phyloP scores from a whole-genome alignment of 2,888 invertebrate genomes.

The Hemithea aestivaria region DNA sequence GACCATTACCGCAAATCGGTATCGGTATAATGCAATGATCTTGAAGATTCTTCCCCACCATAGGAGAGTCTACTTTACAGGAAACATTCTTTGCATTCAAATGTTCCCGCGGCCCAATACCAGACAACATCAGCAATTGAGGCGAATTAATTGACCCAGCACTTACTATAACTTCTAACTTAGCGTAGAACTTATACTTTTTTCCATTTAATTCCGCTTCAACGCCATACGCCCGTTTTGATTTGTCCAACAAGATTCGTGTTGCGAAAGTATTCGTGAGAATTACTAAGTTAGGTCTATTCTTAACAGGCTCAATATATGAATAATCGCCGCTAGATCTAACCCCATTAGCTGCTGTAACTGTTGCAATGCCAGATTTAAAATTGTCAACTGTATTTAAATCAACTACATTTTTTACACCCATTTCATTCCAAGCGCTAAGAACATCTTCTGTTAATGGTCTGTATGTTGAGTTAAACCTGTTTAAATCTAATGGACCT shows the following conservation, averaged over 20 bases:
- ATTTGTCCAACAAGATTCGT: conserved; percentile 65
- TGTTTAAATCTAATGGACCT: conserved; percentile 66
- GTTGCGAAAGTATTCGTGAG: conserved; percentile 68
- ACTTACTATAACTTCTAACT: too few species aligned
- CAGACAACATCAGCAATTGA: too few species aligned
- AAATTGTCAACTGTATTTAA: conserved; percentile 57
- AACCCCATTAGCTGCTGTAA: conserved; percentile 56
- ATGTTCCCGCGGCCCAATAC: too few species aligned
- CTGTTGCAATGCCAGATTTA: conserved; percentile 72
- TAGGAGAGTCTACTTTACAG: conserved; percentile 53
- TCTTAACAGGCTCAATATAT: conserved; percentile 10
- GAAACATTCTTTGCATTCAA: conserved; percentile 50
- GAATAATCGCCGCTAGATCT: conserved; percentile 25
- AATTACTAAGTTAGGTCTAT: conserved; percentile 39
- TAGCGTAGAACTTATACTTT: conserved; percentile 33
- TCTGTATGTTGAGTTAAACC: conserved; percentile 59
- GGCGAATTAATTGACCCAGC: too few species aligned
- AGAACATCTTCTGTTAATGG: conserved; percentile 42
- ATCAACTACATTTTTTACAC: conserved; percentile 54
- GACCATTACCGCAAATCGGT: conserved; percentile 44
- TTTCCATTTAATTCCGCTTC: conserved; percentile 40
- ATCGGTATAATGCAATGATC: conserved; percentile 68
- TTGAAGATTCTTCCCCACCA: too few species aligned
- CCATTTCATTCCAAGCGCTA: conserved; percentile 62
- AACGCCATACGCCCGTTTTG: conserved; percentile 58